Base-by-base conservation (phyloP, 2,888 invertebrate species). In the Apodemia duryi region DNA sequence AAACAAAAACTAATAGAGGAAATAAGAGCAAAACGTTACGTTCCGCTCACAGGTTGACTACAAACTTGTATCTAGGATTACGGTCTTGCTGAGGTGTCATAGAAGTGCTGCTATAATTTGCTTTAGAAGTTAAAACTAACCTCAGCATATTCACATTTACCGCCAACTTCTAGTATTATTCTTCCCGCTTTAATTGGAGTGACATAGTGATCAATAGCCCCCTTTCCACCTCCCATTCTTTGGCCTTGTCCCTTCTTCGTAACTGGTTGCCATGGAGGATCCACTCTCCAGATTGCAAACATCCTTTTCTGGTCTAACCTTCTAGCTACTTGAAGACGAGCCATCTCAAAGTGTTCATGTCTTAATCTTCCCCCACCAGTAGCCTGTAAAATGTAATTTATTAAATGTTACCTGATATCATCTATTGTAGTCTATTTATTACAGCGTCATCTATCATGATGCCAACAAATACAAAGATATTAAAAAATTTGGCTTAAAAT, bases 191-290 rank as follows among this genome's bases (percentile, higher is more conserved):
- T 98, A 3, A 99, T 85, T 0, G 99, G 99, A 1, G 98, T 98
- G 0, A 96, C 97, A 83, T 98, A 99, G 84, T 98, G 97, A 80
- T 98, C 96, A 67, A 99, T 98, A 0, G 95, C 92, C 7, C 97
- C 98, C 93, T 99, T 99, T 13, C 99, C 99, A 71, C 98, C 98
- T 9, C 99, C 99, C 97, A 98, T 97, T 75, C 98, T 93, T 72
- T 96, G 95, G 0, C 99, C 99, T 82, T 95, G 95, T 0, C 97
- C 96, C 82, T 97, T 97, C 83, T 96, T 97, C 0, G 97, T 97
- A 10, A 98, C 88, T 0, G 99, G 97, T 77, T 99, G 98, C 99
- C 99, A 99, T 0, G 99, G 98, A 0, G 97, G 92, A 75, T 98
- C 98, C 0, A 99, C 92, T 74, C 99, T 93, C 98, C 99, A 99